Conservation (phyloP, 2,888 invertebrate genomes). For the Drosophila quinaria region DNA sequence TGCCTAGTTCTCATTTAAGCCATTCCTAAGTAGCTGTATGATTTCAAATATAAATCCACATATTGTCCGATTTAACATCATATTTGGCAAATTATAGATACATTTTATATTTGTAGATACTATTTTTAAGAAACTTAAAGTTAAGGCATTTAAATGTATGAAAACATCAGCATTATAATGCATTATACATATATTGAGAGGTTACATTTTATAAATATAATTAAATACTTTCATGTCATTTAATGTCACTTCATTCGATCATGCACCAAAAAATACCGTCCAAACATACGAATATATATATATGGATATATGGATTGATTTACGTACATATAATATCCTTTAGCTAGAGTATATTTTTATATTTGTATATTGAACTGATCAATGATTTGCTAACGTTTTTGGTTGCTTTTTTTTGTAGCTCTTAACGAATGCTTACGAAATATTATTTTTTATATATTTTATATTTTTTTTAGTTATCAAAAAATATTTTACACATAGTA, state of each 20-base stretch:
- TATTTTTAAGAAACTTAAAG: constrained; percentile 36
- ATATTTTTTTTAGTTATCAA: constrained; percentile 35
- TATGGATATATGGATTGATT: constrained; percentile 29
- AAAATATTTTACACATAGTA: constrained; percentile 56
- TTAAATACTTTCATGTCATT: constrained; percentile 60
- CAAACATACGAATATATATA: constrained; percentile 41
- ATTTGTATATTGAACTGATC: constrained; percentile 41
- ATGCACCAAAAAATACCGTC: constrained; percentile 53
- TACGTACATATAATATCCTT: constrained; percentile 39
- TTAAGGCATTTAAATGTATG: constrained; percentile 55
- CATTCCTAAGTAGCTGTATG: constrained; percentile 23
- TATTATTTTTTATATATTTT: constrained; percentile 27
- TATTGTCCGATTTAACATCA: constrained; percentile 39
- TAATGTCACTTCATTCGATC: constrained; percentile 38
- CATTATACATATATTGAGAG: constrained; percentile 41
- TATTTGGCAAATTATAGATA: constrained; percentile 60
- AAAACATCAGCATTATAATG: constrained; percentile 60
- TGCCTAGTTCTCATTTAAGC: constrained; percentile 9
- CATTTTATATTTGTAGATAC: constrained; percentile 26
- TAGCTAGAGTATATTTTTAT: constrained; percentile 43
- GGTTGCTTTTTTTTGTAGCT: constrained; percentile 45
- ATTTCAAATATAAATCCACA: constrained; percentile 13
- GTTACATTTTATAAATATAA: constrained; percentile 62
- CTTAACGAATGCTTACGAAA: constrained; percentile 58
- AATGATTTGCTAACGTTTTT: constrained; percentile 57